phyloP scores from a whole-genome alignment of 2,888 invertebrate genomes.

The Yponomeuta evonymella region DNA sequence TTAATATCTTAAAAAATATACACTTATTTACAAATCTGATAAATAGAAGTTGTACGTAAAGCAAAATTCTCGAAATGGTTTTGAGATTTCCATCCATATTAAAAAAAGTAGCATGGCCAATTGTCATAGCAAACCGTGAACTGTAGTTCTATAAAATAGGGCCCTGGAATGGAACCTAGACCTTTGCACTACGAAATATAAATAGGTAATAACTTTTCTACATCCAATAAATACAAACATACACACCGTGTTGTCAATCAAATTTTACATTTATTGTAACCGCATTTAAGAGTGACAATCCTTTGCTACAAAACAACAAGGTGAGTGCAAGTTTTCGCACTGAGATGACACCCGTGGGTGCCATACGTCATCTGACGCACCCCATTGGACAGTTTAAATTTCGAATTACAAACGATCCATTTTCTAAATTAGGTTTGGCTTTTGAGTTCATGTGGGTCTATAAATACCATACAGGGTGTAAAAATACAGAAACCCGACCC shows the following conservation, averaged over 20 bases:
- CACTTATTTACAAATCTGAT: no score
- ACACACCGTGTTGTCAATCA: not conserved
- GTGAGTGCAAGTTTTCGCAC: not conserved
- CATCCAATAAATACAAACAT: not conserved
- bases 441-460: not conserved
- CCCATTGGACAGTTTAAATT: conserved; percentile 62
- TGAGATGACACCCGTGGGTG: conserved; percentile 58
- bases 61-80: no score
- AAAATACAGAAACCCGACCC: no score
- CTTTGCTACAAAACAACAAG: not conserved
- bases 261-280: not conserved
- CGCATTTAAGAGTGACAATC: not conserved
- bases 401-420: conserved; percentile 50
- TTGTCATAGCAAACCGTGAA: no score
- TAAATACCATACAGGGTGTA: no score
- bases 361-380: conserved; percentile 54
- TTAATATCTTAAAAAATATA: no score
- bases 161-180: no score
- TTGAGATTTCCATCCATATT: no score
- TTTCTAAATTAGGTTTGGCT: conserved; percentile 31
- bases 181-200: not conserved
- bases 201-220: not conserved
- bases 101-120: no score
- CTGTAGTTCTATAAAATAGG: no score
- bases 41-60: no score